A percentile compares a stretch with the other conserved stretches of the same genome.
Conservation (phyloP, 2,888 invertebrate genomes). For the Ecdyonurus torrentis region DNA sequence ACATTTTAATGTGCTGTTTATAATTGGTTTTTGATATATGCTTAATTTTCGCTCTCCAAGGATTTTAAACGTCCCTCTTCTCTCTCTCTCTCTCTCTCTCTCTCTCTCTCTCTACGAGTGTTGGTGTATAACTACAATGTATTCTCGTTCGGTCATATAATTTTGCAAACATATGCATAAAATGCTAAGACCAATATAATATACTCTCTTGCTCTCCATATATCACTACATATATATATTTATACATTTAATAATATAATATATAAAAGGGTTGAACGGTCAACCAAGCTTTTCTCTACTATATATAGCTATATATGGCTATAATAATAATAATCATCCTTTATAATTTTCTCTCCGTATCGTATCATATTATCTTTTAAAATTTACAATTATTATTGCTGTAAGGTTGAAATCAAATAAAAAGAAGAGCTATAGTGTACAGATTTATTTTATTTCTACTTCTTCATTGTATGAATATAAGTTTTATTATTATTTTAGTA, state of each 20-base stretch:
- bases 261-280: not conserved
- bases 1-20: not conserved
- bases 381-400: no score
- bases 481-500: no score
- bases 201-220: not conserved
- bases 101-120: not conserved
- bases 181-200: not conserved
- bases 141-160: not conserved
- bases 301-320: no score
- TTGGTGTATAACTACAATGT: not conserved
- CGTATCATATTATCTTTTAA: no score
- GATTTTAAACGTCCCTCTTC: not conserved
- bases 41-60: not conserved
- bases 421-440: no score
- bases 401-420: no score
- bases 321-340: no score
- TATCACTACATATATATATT: no score
- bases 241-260: no score
- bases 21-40: not conserved
- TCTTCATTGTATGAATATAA: no score
- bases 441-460: no score
- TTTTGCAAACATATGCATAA: not conserved
- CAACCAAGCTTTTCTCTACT: not conserved
- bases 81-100: not conserved
- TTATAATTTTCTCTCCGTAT: no score